phyloP scores from a whole-genome alignment of 2,113 vertebrate species.

The Onychostruthus taczanowskii region DNA sequence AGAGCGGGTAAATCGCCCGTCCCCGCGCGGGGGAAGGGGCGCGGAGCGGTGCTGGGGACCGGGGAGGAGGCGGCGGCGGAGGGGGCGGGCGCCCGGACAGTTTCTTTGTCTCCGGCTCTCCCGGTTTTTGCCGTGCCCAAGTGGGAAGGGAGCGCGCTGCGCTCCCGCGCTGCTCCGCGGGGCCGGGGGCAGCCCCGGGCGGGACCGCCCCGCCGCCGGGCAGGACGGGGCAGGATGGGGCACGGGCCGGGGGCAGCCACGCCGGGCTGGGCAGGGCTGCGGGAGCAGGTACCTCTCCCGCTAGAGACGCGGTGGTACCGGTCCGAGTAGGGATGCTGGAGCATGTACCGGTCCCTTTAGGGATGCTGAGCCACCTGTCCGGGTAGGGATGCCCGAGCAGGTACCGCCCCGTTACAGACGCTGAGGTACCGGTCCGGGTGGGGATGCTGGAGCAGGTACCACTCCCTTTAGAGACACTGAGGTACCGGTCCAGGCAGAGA shows the following conservation, averaged over 20 bases:
- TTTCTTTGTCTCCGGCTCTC: constrained; percentile 75
- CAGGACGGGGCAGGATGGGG: neutral
- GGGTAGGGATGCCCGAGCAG: neutral
- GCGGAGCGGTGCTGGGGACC: neutral
- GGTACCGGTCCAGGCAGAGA: neutral
- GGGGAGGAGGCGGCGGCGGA: neutral
- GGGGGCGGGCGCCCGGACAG: constrained; percentile 62
- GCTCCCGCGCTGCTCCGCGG: neutral
- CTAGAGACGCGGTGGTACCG: neutral
- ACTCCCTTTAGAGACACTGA: neutral
- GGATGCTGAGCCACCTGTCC: neutral
- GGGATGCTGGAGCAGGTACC: neutral
- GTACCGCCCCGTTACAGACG: neutral
- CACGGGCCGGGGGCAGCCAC: neutral
- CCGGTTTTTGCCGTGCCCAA: constrained; percentile 59
- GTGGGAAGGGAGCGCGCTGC: constrained; percentile 63
- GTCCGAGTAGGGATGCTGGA: neutral
- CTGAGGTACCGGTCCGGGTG: neutral
- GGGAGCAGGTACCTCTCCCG: neutral
- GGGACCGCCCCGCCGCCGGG: neutral
- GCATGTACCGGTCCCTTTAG: neutral
- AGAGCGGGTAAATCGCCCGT: constrained; percentile 79
- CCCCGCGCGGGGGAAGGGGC: neutral
- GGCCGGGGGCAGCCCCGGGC: neutral
- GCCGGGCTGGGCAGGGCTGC: neutral